phyloP scores from a whole-genome alignment of 1,140 invertebrate genomes.

The Antheraea mylitta region DNA sequence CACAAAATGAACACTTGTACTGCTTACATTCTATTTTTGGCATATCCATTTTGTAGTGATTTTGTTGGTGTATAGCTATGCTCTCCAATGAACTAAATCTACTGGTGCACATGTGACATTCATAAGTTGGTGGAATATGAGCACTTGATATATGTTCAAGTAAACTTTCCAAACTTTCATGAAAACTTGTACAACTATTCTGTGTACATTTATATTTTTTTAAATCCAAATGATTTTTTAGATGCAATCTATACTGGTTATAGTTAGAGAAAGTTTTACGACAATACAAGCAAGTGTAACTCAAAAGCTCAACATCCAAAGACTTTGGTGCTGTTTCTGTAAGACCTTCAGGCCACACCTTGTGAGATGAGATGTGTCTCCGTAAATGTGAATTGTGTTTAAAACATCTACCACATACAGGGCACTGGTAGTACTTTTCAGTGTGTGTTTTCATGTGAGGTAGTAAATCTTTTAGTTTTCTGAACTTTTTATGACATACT shows the following conservation, averaged over 20 bases:
- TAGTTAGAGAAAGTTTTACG: constrained; percentile 35
- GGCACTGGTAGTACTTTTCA: constrained; percentile 49
- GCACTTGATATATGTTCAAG: constrained; percentile 38
- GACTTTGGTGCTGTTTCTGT: constrained; percentile 42
- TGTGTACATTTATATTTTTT: constrained; percentile 57
- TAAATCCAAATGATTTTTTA: constrained; percentile 40
- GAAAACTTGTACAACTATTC: constrained; percentile 38
- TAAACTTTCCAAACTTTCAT: constrained; percentile 39
- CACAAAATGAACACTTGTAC: constrained; percentile 79
- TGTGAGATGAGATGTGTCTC: constrained; percentile 43
- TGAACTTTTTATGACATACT: constrained; percentile 26
- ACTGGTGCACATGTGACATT: constrained; percentile 80
- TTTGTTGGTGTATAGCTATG: constrained; percentile 80
- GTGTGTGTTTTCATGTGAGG: constrained; percentile 41
- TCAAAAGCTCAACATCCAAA: constrained; percentile 30
- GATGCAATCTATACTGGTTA: constrained; percentile 39
- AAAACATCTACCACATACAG: constrained; percentile 52
- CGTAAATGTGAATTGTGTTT: constrained; percentile 53
- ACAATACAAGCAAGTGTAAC: constrained; percentile 47
- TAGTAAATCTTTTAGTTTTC: constrained; percentile 34
- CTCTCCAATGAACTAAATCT: constrained; percentile 78
- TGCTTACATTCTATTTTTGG: constrained; percentile 21
- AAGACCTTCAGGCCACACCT: constrained; percentile 49
- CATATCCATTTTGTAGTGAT: constrained; percentile 50
- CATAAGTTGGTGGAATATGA: constrained; percentile 74